These are phyloP conservation scores for Strigamia crassipes DNA, from an alignment of 2,888 invertebrate species.

Conservation along the genomic window DNA sequence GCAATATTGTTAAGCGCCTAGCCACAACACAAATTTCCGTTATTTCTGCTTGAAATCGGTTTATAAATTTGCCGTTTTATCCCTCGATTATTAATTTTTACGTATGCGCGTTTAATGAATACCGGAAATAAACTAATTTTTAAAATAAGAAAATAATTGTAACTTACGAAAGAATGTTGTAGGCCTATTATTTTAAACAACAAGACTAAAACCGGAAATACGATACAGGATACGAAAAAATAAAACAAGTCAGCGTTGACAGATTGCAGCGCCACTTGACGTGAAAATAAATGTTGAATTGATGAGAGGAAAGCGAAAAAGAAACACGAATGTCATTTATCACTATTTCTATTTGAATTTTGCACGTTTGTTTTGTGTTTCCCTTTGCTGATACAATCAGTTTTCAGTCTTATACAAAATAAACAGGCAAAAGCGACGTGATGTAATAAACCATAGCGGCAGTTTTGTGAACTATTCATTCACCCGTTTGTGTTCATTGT, in stretches of 20 bases:
- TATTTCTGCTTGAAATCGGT: not conserved
- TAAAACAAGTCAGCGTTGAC: not conserved
- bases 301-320: not conserved
- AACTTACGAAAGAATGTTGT: constrained; percentile 2
- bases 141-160: not conserved
- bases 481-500: no score
- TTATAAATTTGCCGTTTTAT: not conserved
- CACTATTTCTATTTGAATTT: no score
- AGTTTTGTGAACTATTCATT: no score
- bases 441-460: no score
- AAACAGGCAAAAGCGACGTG: no score
- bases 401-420: no score
- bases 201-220: not conserved
- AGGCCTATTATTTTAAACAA: not conserved
- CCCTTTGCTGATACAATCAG: no score
- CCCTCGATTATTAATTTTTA: not conserved
- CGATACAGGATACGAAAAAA: not conserved
- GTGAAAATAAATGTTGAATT: not conserved
- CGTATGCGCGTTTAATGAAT: not conserved
- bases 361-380: no score
- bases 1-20: not conserved
- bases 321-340: no score
- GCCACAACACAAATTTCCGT: not conserved
- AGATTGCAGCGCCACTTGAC: not conserved
- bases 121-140: not conserved